phyloP scores from a whole-genome alignment of 2,113 vertebrate genomes.

The Boleophthalmus pectinirostris region DNA sequence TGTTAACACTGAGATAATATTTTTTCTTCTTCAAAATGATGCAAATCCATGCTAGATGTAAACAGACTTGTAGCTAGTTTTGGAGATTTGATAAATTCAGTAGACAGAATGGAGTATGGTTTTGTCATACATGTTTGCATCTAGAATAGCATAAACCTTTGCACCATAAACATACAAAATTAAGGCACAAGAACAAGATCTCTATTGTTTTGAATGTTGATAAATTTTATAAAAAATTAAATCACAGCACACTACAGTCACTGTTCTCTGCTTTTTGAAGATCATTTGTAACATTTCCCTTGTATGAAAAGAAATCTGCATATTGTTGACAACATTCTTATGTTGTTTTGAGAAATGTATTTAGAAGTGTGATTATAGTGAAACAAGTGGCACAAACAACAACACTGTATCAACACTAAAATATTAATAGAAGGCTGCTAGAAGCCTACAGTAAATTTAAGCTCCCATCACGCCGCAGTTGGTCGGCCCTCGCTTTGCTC shows the following conservation, averaged over 20 bases:
- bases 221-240: neutral
- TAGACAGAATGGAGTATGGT: no score
- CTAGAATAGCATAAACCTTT: no score
- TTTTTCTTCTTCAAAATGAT: neutral
- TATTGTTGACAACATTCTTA: constrained; percentile 36
- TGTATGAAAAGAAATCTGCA: constrained; percentile 51
- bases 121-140: no score
- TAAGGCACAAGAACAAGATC: no score
- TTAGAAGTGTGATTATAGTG: constrained; percentile 10
- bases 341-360: constrained; percentile 18
- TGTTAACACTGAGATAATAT: neutral
- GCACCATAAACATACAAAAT: no score
- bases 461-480: constrained; percentile 48
- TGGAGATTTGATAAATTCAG: no score
- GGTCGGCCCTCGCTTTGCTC: constrained; percentile 44
- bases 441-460: constrained; percentile 41
- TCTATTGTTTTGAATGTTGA: no score
- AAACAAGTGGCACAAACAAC: constrained; percentile 26
- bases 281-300: no score
- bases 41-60: neutral
- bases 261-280: neutral
- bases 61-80: no score
- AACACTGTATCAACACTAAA: constrained; percentile 51
- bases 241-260: neutral
- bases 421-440: constrained; percentile 47